A percentile compares a stretch with the other conserved stretches of the same genome.
Conservation (phyloP, 1,140 invertebrate genomes). For the Neodiprion pinetum region DNA sequence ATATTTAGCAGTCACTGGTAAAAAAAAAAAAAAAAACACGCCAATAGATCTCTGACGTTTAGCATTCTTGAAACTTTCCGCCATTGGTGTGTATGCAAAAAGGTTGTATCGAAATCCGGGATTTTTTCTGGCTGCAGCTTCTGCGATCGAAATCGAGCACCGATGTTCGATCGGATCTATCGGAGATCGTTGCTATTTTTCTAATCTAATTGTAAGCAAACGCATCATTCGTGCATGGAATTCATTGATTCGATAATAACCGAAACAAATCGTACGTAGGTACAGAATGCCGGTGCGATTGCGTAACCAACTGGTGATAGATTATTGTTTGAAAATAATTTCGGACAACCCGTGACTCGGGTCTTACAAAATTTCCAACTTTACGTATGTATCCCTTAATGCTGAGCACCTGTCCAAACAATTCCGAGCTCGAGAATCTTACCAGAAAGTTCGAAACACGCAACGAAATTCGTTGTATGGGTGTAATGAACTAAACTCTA, state of each 20-base stretch:
- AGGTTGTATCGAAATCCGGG: too few relatives aligned
- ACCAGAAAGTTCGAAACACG: not conserved
- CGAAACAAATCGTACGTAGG: not conserved
- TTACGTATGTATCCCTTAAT: not conserved
- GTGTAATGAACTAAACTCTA: not conserved
- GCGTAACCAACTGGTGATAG: not conserved
- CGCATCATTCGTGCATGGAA: not conserved
- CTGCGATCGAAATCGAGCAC: too few relatives aligned
- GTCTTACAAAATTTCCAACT: not conserved
- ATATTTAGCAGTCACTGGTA: conserved; percentile 16
- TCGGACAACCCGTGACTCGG: too few relatives aligned
- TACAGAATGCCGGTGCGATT: not conserved
- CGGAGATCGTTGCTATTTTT: not conserved
- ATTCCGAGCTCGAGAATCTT: not conserved
- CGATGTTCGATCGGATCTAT: too few relatives aligned
- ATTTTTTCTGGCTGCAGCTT: too few relatives aligned
- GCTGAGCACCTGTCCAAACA: not conserved
- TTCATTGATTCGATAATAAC: conserved; percentile 16
- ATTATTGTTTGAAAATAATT: not conserved
- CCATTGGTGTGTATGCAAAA: too few relatives aligned
- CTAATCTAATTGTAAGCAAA: not conserved
- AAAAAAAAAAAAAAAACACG: not conserved
- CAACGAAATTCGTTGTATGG: not conserved
- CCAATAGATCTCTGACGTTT: not conserved
- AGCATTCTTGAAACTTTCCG: not conserved